Base-by-base conservation (phyloP, 2,888 invertebrate genomes). In the Drosophila mercatorum region DNA sequence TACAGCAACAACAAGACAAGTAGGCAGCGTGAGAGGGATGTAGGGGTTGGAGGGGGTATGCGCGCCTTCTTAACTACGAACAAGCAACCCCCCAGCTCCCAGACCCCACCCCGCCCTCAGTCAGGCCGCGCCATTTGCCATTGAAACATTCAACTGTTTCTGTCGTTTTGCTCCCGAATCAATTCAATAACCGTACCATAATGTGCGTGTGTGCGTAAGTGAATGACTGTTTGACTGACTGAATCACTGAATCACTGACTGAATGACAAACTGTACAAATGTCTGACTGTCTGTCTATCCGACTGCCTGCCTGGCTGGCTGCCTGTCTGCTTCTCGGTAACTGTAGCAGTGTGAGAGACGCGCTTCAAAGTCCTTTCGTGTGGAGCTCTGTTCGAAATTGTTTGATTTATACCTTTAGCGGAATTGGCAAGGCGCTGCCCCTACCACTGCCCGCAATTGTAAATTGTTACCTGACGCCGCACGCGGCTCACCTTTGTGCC, bases 391-490 rank as follows among this genome's bases (percentile, higher is more conserved):
- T 78, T 89, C 81, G 78, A 83, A 87, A 72, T 78, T 87, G 82
- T 84, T 89, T 84, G 83, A 84, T 84, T 84, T 84, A 84, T 89
- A 88, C 88, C 79, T 87, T 81, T 89, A 79, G 84, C 87, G 36
- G 87, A 78, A 78, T 88, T 88, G 84, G 81, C 86, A 67, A 72
- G 65, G 68, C 57, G 51, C 63, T 34, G 44, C 38, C 51, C 31
- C 55, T 26, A 8, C 22, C 43, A 43, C 59, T 36, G 46, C 40
- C 51, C 49, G 10, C 49, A 49, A 31, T n/a, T n/a, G n/a, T 8
- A 56, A 17, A 12, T 17, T 26, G 36, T 55, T 36, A 12, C 11
- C 46, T 28, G 31, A 41, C 11, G 5, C 31, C n/a, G 6, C 31
- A 14, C 38, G 8, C 28, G 6, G 5, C 38, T 17, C 31, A 38